phyloP scores from a whole-genome alignment of 2,888 invertebrate genomes.

The Caenorhabditis afra region DNA sequence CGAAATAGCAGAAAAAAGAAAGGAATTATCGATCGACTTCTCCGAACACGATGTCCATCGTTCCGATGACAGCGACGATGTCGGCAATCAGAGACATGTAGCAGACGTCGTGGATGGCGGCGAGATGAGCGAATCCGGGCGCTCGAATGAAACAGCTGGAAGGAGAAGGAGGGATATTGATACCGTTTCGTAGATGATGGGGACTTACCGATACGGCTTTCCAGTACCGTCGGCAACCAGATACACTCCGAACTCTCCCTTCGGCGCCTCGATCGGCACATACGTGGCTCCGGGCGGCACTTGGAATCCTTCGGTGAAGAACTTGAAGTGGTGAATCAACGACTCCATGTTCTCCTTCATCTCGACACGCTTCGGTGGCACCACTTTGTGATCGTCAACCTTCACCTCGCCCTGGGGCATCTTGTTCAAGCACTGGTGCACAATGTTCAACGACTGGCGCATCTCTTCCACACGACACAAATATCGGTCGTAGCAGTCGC shows the following conservation, averaged over 20 bases:
- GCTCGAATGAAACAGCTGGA: constrained; percentile 83
- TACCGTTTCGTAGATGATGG: background rate
- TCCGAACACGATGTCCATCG: constrained; percentile 83
- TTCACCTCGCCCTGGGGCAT: constrained; percentile 87
- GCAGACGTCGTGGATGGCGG: constrained; percentile 91
- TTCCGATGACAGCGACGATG: constrained; percentile 96
- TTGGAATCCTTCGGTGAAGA: constrained; percentile 96
- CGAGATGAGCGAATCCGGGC: constrained; percentile 83
- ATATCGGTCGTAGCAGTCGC: constrained; percentile 98
- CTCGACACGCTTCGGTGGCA: constrained; percentile 91
- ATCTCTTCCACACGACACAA: constrained; percentile 86
- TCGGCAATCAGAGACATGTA: constrained; percentile 94
- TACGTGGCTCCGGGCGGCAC: constrained; percentile 98
- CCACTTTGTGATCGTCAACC: constrained; percentile 93
- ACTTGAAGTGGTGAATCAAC: constrained; percentile 97
- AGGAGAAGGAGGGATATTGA: no score
- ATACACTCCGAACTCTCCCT: constrained; percentile 95
- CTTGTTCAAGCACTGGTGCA: constrained; percentile 95
- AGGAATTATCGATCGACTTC: constrained; percentile 82
- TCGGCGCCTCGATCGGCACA: constrained; percentile 96
- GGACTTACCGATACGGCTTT: constrained; percentile 88
- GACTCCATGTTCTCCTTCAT: constrained; percentile 98
- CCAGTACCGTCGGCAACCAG: constrained; percentile 95
- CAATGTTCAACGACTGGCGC: constrained; percentile 94
- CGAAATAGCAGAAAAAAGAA: no score